phyloP scores from a whole-genome alignment of 2,888 invertebrate species.

The Hydrotaea diabolus region DNA sequence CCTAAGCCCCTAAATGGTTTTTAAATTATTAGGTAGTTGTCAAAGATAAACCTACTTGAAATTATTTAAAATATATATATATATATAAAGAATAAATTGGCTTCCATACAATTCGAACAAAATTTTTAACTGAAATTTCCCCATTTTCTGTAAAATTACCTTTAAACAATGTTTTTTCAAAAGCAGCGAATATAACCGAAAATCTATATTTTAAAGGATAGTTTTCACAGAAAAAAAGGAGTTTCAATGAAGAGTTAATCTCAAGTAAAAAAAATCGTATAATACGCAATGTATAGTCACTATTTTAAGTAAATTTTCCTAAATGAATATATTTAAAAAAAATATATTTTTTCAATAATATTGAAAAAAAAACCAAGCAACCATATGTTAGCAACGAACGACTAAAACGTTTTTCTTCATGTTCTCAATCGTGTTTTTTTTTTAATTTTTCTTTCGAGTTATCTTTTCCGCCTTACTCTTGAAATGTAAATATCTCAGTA shows the following conservation, averaged over 20 bases:
- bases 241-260: not conserved
- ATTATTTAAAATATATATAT: not conserved
- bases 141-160: constrained; percentile 12
- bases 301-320: constrained; percentile 80
- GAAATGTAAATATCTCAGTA: constrained; percentile 52
- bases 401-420: constrained; percentile 55
- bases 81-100: constrained; percentile 36
- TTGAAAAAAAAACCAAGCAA: constrained; percentile 36
- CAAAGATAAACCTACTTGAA: constrained; percentile 14
- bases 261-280: constrained; percentile 29
- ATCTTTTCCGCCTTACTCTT: not conserved
- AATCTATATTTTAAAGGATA: constrained; percentile 47
- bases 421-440: not conserved
- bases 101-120: constrained; percentile 34
- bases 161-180: constrained; percentile 53
- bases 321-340: constrained; percentile 68
- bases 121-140: constrained; percentile 14
- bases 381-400: constrained; percentile 51
- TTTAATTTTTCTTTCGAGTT: not conserved
- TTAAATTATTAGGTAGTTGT: constrained; percentile 43
- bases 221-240: not conserved
- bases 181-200: constrained; percentile 56
- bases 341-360: constrained; percentile 47
- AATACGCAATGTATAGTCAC: constrained; percentile 80
- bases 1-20: constrained; percentile 15